Evolutionary conservation across 2,797 vertebrate species (phyloP), one percentile per base, ranked within the genome.

Genomic region (Menidia menidia): DNA sequence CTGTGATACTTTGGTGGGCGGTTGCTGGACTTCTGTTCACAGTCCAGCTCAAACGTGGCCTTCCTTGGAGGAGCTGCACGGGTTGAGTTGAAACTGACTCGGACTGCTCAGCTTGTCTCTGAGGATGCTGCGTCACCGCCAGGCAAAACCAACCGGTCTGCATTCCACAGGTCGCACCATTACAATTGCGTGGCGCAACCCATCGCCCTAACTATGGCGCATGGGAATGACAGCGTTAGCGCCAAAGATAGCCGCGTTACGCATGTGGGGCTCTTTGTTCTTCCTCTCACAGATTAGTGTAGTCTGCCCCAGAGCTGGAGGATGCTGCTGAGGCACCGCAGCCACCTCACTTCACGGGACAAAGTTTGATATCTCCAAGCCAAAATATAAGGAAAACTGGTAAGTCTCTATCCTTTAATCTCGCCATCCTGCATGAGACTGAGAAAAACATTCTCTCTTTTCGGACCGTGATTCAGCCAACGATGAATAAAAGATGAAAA

Each of bases 161-260:
- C 93, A 94, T 94, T 94, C 93, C 91, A 82, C 12, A 61, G 45
- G 77, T 77, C 88, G 72, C 73, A 71, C 63, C 83, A 66, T 56
- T 11, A 3, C 39, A 44, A 51, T 50, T 51, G 18, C 53, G 59
- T 64, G 84, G 74, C 72, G 61, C 69, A 82, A 56, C 43, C 55
- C 47, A 14, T 62, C 41, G 42, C 19, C 8, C 50, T 33, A 33
- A 74, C 63, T 45, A 59, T 68, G 25, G n/a, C 43, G 15, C 59
- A 4, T 55, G 3, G 47, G 45, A 69, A 71, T 64, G 53, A 50
- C 60, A 66, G 69, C 57, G 62, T 19, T 7, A 47, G 41, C 65
- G 83, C 66, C 70, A 71, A 41, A 81, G 65, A 85, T 44, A 81
- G 63, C 69, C 14, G 61, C 58, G 15, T 61, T 80, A 60, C 77